phyloP scores from a whole-genome alignment of 2,113 vertebrate genomes.

The Dunckerocampus dactyliophorus region DNA sequence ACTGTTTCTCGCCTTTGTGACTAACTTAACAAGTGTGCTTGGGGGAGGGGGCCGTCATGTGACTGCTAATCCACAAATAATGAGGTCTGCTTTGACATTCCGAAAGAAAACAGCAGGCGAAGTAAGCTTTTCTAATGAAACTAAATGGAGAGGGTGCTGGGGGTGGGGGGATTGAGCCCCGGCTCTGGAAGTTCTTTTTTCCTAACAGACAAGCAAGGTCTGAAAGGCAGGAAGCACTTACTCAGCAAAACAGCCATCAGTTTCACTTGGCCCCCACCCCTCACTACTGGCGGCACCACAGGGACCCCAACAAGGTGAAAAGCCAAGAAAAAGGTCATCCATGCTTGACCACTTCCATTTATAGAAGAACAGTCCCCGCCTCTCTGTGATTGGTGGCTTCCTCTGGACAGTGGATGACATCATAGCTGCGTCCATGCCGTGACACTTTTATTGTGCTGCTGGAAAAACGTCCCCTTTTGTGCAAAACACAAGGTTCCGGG shows the following conservation, averaged over 20 bases:
- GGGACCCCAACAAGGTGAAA: too few relatives aligned
- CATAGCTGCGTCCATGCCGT: background rate
- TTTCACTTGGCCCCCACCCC: background rate
- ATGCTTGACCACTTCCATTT: too few relatives aligned
- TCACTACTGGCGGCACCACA: too few relatives aligned
- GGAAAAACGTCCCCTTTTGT: too few relatives aligned
- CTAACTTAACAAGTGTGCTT: background rate
- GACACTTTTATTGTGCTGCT: background rate
- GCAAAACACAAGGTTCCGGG: background rate
- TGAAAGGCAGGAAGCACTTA: conserved; percentile 8
- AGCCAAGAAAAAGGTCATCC: too few relatives aligned
- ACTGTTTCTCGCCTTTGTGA: background rate
- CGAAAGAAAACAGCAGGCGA: conserved; percentile 16
- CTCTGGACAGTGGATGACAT: background rate
- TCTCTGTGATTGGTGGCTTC: too few relatives aligned
- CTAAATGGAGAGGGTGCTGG: background rate
- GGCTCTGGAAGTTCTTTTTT: background rate
- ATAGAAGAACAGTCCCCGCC: too few relatives aligned
- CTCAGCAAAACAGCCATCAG: background rate
- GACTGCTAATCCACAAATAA: conserved; percentile 42
- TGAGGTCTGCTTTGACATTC: conserved; percentile 29
- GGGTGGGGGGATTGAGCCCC: background rate
- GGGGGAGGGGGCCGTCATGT: background rate
- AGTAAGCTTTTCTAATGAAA: background rate
- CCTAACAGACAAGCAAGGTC: background rate